A percentile compares a stretch with the other conserved stretches of the same genome.
Evolutionary conservation across 2,888 invertebrate species (phyloP).

Genomic region (Brassicogethes aeneus): DNA sequence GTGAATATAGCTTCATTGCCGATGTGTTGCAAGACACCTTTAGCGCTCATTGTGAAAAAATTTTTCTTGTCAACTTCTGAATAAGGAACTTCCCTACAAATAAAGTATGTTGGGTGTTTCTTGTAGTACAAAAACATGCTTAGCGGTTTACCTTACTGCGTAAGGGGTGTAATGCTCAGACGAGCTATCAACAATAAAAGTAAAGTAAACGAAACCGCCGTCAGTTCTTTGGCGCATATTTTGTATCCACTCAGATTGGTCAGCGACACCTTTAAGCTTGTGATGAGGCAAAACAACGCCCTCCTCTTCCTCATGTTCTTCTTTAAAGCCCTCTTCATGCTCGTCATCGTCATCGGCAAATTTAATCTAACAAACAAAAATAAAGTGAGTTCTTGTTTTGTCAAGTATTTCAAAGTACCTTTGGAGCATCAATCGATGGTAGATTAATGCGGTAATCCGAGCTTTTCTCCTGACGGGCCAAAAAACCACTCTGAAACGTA

Average conservation of each 20-base stretch:
- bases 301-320: constrained; percentile 18
- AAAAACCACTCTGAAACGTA: background rate
- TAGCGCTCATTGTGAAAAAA: constrained; percentile 71
- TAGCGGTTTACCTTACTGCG: constrained; percentile 60
- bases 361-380: background rate
- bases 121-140: too few relatives aligned
- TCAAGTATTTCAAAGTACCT: too few relatives aligned
- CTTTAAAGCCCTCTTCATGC: constrained; percentile 30
- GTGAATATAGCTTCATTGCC: constrained; percentile 70
- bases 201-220: constrained; percentile 68
- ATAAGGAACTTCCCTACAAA: constrained; percentile 63
- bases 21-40: constrained; percentile 72
- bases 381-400: constrained; percentile 1
- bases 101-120: background rate
- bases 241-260: constrained; percentile 42
- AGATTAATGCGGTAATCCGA: too few relatives aligned
- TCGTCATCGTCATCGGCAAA: constrained; percentile 22
- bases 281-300: constrained; percentile 27
- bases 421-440: too few relatives aligned
- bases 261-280: constrained; percentile 30
- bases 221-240: constrained; percentile 48
- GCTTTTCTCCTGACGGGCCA: background rate
- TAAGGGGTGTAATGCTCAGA: constrained; percentile 70
- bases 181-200: constrained; percentile 61
- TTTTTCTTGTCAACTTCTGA: constrained; percentile 54